These are phyloP conservation scores for Poeciliopsis turneri DNA, from an alignment of 2,797 vertebrate species.

Conservation along the genomic window DNA sequence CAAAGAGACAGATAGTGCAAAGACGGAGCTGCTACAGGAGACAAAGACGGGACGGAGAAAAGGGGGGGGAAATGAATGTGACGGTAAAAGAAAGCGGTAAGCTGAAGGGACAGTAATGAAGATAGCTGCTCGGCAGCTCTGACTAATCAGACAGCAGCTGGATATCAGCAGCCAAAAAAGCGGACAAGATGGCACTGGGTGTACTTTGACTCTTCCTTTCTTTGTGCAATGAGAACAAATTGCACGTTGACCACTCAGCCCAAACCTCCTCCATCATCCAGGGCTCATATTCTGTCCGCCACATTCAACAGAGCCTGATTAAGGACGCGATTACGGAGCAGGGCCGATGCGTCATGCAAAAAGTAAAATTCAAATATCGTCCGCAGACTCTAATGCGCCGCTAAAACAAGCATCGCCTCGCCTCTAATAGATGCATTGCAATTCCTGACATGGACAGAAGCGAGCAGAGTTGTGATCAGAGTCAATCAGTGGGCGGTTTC, in stretches of 20 bases:
- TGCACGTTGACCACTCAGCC: conserved; percentile 35
- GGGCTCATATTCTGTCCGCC: conserved; percentile 44
- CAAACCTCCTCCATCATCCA: conserved; percentile 27
- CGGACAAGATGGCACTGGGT: conserved; percentile 9
- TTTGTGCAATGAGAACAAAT: conserved; percentile 62
- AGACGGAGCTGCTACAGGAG: conserved; percentile 21
- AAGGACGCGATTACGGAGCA: conserved; percentile 58
- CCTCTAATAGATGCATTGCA: conserved; percentile 50
- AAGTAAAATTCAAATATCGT: conserved; percentile 58
- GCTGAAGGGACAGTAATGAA: conserved; percentile 61
- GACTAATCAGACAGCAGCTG: conserved; percentile 59
- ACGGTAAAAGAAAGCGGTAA: conserved; percentile 28
- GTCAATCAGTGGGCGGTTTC: conserved; percentile 37
- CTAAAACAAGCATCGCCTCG: background rate
- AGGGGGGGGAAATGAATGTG: conserved; percentile 48
- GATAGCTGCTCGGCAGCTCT: conserved; percentile 54
- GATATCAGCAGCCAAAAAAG: conserved; percentile 47
- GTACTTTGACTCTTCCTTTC: conserved; percentile 22
- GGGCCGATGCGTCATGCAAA: conserved; percentile 50
- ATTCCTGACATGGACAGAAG: conserved; percentile 47
- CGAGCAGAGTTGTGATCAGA: conserved; percentile 1
- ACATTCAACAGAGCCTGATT: conserved; percentile 48
- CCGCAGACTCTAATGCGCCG: conserved; percentile 45
- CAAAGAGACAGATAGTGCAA: conserved; percentile 30
- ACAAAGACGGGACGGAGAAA: conserved; percentile 27